Evolutionary conservation across 2,113 vertebrate genomes (phyloP), one percentile per base, ranked within the genome.

Genomic region (Cheilinus undulatus): DNA sequence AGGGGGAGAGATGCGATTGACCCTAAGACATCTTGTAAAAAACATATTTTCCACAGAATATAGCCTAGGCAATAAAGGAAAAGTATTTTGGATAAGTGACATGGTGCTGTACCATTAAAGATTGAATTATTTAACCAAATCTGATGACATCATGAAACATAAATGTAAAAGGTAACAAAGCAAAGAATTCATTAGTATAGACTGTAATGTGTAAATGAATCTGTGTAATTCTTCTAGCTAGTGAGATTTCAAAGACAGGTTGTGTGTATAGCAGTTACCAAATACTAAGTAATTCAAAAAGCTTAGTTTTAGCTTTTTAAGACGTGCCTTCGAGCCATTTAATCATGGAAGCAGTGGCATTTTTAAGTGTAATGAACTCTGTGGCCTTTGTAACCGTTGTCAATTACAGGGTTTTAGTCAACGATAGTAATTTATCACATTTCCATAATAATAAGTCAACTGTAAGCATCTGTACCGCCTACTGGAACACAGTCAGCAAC

Each of bases 361-460:
- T 24, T 64, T 53, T 64, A 26, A 63, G 4, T 14, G 12, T 22
- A 32, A 14, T 24, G 27, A 71, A 45, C 11, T 38, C 26, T 51
- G 32, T 1, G 40, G 32, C 43, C 62, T 62, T 26, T 73, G 12
- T 42, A 72, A 51, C 46, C 45, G 7, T 51, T 60, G 48, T 28
- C 48, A 67, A 28, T 48, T 20, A 32, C 43, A 62, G 62, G 5
- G 50, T 52, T 68, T 71, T 23, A 40, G 42, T 42, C 32, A 40
- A 66, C 48, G 52, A 51, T 34, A 79, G 75, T 62, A 69, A 76
- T 86, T 76, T 76, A 69, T 82, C 54, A 69, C 49, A 80, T 80
- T 76, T 80, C 63, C 72, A 80, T 73, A 62, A 70, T 70, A 76
- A 80, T 73, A 59, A 73, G 68, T 66, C 58, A 32, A 48, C 70